A percentile compares a stretch with the other conserved stretches of the same genome.
Evolutionary conservation across 2,888 invertebrate genomes (phyloP).

Genomic region (Epistrophe grossulariae): DNA sequence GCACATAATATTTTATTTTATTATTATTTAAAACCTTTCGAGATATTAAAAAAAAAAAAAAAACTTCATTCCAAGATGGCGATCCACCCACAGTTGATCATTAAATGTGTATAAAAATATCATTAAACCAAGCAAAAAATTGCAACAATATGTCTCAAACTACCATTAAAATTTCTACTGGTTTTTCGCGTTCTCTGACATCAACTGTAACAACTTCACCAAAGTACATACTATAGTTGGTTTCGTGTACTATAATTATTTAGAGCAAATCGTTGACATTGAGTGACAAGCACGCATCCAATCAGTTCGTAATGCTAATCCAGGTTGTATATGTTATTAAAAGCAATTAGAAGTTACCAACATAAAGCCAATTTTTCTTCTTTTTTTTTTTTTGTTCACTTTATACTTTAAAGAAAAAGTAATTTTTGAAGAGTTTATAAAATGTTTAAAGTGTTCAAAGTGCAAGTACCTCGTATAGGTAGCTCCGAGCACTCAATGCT

Average conservation of each 20-base stretch:
- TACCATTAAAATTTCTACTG: constrained; percentile 17
- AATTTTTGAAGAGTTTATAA: not conserved
- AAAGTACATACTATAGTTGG: not conserved
- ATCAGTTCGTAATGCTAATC: constrained; percentile 57
- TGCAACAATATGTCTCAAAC: not conserved
- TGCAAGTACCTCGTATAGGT: not conserved
- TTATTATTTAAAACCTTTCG: too few species aligned
- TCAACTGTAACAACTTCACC: not conserved
- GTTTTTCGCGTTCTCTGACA: constrained; percentile 49
- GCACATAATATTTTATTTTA: too few species aligned
- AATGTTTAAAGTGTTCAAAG: constrained; percentile 2
- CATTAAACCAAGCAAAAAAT: too few species aligned
- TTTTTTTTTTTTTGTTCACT: constrained; percentile 10
- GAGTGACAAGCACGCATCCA: constrained; percentile 71
- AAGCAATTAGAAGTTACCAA: constrained; percentile 61
- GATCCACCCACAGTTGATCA: too few species aligned
- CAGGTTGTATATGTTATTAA: constrained; percentile 57
- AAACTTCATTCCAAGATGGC: too few species aligned
- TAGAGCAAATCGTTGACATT: constrained; percentile 66
- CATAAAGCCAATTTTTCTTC: constrained; percentile 49
- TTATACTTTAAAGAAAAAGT: not conserved
- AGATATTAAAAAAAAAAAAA: too few species aligned
- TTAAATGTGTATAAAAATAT: too few species aligned
- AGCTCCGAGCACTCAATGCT: not conserved
- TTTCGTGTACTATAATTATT: constrained; percentile 57